Evolutionary conservation across 2,113 vertebrate species (phyloP).

Genomic region (Rhinoderma darwinii): DNA sequence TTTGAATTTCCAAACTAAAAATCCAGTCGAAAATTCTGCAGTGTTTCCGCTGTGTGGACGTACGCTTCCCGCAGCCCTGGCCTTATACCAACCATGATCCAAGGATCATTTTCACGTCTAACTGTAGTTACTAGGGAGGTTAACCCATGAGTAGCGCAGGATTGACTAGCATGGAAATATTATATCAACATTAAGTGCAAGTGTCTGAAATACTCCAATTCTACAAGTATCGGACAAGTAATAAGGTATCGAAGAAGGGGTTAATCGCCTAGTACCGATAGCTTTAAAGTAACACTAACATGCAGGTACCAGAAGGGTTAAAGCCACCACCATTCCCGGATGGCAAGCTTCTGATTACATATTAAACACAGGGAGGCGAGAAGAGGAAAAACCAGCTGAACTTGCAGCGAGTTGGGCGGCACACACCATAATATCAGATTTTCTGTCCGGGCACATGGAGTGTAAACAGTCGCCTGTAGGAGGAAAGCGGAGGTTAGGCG

Average conservation of each 20-base stretch:
- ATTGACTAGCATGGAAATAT: background rate
- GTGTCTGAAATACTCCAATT: background rate
- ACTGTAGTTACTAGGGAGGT: background rate
- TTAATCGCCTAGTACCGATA: background rate
- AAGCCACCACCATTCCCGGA: background rate
- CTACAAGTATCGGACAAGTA: background rate
- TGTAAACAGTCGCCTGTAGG: slow-evolving; percentile 39
- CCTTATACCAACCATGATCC: too few relatives aligned
- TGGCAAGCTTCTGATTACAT: background rate
- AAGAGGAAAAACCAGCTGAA: slow-evolving; percentile 41
- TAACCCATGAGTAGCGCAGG: background rate
- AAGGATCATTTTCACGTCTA: background rate
- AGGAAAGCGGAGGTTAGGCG: slow-evolving; percentile 24
- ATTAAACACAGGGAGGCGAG: slow-evolving; percentile 27
- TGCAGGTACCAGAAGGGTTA: background rate
- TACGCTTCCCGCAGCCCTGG: too few relatives aligned
- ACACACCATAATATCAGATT: slow-evolving; percentile 38
- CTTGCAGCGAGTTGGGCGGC: slow-evolving; percentile 14
- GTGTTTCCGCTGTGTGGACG: too few relatives aligned
- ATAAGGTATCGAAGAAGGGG: background rate
- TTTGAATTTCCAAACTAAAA: too few relatives aligned
- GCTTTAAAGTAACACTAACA: background rate
- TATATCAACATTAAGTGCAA: background rate
- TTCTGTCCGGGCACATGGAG: background rate
- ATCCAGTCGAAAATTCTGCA: too few relatives aligned